Conservation (phyloP, 2,113 vertebrate genomes). For the Sturnus vulgaris region DNA sequence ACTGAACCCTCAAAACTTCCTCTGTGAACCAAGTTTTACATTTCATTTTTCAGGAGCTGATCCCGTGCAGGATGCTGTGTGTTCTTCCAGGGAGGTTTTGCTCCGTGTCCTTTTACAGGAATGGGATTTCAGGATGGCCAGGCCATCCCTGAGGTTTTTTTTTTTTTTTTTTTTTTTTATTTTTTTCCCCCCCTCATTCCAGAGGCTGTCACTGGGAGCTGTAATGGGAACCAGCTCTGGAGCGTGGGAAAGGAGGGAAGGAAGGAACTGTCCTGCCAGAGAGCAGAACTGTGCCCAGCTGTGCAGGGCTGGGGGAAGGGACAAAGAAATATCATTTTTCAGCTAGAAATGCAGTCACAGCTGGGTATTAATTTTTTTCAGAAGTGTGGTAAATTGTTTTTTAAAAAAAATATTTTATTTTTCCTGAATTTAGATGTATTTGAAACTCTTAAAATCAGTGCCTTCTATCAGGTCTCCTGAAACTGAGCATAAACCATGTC, state of each 20-base stretch:
- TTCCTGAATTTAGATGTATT: rapidly evolving
- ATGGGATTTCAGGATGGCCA: not conserved
- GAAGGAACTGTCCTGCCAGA: not conserved
- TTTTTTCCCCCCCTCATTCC: not conserved
- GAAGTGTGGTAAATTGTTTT: not conserved
- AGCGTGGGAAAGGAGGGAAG: slow-evolving; percentile 56
- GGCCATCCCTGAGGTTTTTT: not conserved
- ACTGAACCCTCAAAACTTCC: not conserved
- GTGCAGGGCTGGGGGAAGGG: not conserved
- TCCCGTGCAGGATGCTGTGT: rapidly evolving
- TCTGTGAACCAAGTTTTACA: not conserved
- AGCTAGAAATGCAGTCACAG: not conserved
- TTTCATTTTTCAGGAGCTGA: not conserved
- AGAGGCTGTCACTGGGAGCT: not conserved
- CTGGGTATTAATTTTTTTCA: not conserved
- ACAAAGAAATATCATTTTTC: rapidly evolving
- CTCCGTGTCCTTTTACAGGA: rapidly evolving
- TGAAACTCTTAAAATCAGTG: not conserved
- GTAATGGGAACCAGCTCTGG: not conserved
- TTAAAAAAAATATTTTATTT: not conserved
- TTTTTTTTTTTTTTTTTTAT: too few species aligned
- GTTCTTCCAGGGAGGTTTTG: not conserved
- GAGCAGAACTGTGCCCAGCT: not conserved
- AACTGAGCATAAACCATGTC: not conserved
- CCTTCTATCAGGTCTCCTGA: not conserved